Evolutionary conservation across 2,113 vertebrate genomes (phyloP).

Genomic region (Okapia johnstoni): DNA sequence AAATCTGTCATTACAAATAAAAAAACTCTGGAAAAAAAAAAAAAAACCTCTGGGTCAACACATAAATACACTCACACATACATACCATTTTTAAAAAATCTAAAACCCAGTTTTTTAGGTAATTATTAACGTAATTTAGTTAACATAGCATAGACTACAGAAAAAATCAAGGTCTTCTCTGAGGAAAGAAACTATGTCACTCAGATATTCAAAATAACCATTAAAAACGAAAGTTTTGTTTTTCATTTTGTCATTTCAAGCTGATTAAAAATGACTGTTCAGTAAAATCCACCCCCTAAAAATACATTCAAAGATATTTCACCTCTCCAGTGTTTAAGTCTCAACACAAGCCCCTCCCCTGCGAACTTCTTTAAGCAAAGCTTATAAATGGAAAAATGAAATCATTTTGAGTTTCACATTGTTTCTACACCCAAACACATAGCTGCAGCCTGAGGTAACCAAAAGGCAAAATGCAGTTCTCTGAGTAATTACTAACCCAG

Average conservation of each 20-base stretch:
- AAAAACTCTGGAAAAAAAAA: background rate
- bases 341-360: background rate
- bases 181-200: background rate
- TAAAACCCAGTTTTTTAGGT: background rate
- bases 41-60: background rate
- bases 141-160: background rate
- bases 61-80: background rate
- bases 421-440: background rate
- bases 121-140: background rate
- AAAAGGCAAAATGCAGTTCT: background rate
- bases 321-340: background rate
- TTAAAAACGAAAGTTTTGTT: background rate
- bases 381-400: background rate
- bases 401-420: background rate
- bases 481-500: background rate
- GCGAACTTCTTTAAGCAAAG: background rate
- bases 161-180: background rate
- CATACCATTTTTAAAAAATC: background rate
- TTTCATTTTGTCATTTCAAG: background rate
- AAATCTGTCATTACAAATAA: background rate
- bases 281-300: background rate
- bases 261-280: background rate
- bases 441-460: background rate
- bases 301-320: background rate
- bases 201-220: background rate